Base-by-base conservation (phyloP, 2,113 vertebrate species). In the Syngnathoides biaculeatus region DNA sequence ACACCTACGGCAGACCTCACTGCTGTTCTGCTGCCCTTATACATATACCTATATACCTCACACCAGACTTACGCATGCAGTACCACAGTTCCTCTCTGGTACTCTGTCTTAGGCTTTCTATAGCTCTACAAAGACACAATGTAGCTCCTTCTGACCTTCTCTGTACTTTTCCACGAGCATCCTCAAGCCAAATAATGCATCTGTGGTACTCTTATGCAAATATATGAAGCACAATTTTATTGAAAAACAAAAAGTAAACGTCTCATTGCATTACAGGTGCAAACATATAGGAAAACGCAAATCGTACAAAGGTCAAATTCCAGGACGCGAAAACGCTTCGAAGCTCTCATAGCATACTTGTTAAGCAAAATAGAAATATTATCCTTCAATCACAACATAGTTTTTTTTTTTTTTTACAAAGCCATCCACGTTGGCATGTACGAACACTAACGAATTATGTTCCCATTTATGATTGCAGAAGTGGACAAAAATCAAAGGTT, bases 211-310 rank as follows among this genome's bases (percentile, higher is more conserved):
- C n/a, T n/a, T n/a, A n/a, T n/a, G n/a, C n/a, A n/a, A n/a, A n/a
- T n/a, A 6, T 48, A 72, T 39, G 43, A 45, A 62, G 58, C 63
- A 43, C 48, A 8, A 69, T 19, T 83, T 83, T 78, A 81, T 79
- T 87, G 50, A n/a, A 67, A 79, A 86, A 79, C 63, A 84, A 79
- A 77, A 80, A 78, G 62, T 64, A 26, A 56, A 42, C 73, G 79
- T 67, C 74, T 70, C 24, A 27, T 48, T 69, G 67, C 35, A 64
- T 48, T 72, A 78, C 66, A 66, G 55, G 27, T 60, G 38, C 72
- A 47, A 47, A 15, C 62, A 60, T 60, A 65, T 70, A 67, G 60
- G 50, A 83, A 79, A 79, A 82, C 73, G 78, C 72, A 78, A 78
- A 71, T 74, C 52, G 72, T 67, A 64, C 56, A 81, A 64, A 68